Evolutionary conservation across 2,888 invertebrate genomes (phyloP).

Genomic region (Buathra laborator): DNA sequence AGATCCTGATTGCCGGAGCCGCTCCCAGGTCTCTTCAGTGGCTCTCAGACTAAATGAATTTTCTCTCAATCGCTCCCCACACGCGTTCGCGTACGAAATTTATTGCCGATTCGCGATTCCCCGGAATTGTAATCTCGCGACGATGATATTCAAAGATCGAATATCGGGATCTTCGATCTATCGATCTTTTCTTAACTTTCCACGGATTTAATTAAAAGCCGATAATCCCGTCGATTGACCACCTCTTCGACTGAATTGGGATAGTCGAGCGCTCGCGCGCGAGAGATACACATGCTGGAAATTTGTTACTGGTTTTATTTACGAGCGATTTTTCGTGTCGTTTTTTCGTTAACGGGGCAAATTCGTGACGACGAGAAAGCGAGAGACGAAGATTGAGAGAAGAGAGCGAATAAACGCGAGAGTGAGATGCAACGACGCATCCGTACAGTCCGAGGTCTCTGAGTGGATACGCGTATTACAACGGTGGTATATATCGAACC

Average conservation of each 20-base stretch:
- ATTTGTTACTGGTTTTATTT: slow-evolving; percentile 81
- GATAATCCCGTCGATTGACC: slow-evolving; percentile 66
- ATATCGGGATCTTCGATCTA: neutral
- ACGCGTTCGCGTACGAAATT: neutral
- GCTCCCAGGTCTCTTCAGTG: slow-evolving; percentile 74
- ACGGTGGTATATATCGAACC: slow-evolving; percentile 12
- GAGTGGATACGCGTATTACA: slow-evolving; percentile 63
- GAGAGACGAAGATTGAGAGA: slow-evolving; percentile 32
- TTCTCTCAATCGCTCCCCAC: neutral
- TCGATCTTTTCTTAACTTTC: neutral
- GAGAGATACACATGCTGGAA: slow-evolving; percentile 76
- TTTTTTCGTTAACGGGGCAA: slow-evolving; percentile 67
- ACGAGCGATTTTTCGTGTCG: slow-evolving; percentile 81
- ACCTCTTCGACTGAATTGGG: slow-evolving; percentile 73
- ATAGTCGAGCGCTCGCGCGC: slow-evolving; percentile 74
- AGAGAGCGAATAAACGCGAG: slow-evolving; percentile 17
- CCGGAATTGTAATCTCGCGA: neutral
- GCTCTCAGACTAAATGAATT: slow-evolving; percentile 59
- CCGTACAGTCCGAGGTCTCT: slow-evolving; percentile 34
- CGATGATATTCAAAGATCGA: too few relatives aligned
- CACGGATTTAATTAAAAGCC: neutral
- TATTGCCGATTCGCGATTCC: neutral
- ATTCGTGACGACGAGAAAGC: neutral
- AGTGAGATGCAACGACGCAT: neutral
- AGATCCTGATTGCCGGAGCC: slow-evolving; percentile 81